Conservation (phyloP, 1,140 invertebrate species). For the Gerris buenoi region DNA sequence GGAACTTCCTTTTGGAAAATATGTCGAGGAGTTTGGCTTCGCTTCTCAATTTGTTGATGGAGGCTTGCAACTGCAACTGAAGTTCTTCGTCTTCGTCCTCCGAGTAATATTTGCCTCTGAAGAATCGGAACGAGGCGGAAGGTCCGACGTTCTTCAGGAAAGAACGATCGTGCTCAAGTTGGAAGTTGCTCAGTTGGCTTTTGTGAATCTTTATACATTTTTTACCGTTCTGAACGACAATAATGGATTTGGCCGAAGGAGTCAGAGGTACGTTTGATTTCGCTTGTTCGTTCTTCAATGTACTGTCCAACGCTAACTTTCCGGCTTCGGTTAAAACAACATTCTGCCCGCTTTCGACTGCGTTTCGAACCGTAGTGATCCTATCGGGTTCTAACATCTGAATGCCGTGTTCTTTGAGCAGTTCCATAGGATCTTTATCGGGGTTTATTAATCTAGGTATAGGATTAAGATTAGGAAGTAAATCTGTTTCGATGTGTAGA, state of each 20-base stretch:
- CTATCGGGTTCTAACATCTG: conserved; percentile 60
- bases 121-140: not conserved
- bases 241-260: not conserved
- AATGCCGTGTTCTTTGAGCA: conserved; percentile 44
- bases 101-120: not conserved
- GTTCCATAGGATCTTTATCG: conserved; percentile 7
- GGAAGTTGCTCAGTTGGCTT: not conserved
- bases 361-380: conserved; percentile 53
- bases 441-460: not conserved
- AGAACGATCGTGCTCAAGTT: not conserved
- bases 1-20: not conserved
- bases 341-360: conserved; percentile 62
- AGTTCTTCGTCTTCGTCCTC: not conserved
- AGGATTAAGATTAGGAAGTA: not conserved
- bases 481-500: not conserved
- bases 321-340: conserved; percentile 46
- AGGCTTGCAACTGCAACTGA: not conserved
- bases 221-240: not conserved
- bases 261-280: no score
- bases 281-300: not conserved
- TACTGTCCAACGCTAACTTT: not conserved
- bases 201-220: not conserved
- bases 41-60: not conserved
- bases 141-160: not conserved
- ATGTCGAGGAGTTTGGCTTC: not conserved